Percentiles rank a stretch among this genome's conserved stretches.
Evolutionary conservation across 2,797 vertebrate species (phyloP).

Genomic region (Acomys russatus): DNA sequence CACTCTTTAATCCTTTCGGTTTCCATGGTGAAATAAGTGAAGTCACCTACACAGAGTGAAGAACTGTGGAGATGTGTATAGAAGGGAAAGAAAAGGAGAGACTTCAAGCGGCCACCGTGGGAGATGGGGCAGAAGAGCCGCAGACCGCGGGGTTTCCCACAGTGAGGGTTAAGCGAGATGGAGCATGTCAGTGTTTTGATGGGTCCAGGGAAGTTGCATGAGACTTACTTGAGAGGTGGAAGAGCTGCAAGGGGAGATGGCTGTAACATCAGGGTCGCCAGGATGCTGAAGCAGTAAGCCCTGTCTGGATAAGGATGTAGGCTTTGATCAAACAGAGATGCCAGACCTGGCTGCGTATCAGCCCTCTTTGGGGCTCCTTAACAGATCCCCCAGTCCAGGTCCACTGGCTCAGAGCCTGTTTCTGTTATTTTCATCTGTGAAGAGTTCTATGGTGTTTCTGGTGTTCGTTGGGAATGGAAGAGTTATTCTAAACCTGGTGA

Average conservation of each 20-base stretch:
- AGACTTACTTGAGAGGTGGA: neutral
- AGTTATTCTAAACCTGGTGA: neutral
- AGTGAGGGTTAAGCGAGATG: neutral
- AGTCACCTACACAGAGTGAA: neutral
- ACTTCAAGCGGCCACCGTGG: neutral
- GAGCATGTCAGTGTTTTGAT: neutral
- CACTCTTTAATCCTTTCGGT: neutral
- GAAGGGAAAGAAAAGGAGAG: neutral
- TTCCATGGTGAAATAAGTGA: constrained; percentile 14
- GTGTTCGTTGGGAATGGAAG: neutral
- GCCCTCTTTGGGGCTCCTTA: neutral
- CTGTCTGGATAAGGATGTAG: neutral
- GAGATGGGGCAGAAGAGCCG: neutral
- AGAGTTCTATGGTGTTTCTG: neutral
- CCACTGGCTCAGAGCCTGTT: neutral
- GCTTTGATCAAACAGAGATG: neutral
- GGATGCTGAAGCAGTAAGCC: neutral
- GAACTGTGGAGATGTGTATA: neutral
- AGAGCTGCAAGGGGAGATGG: neutral
- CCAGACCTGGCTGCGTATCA: neutral
- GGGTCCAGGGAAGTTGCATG: neutral
- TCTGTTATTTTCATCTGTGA: neutral
- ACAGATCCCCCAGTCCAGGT: neutral
- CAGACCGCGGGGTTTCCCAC: neutral
- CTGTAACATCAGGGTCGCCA: neutral